Evolutionary conservation across 35 echinoderm and acorn worm genomes (phyloP).

Genomic region (Ptychodera flava): DNA sequence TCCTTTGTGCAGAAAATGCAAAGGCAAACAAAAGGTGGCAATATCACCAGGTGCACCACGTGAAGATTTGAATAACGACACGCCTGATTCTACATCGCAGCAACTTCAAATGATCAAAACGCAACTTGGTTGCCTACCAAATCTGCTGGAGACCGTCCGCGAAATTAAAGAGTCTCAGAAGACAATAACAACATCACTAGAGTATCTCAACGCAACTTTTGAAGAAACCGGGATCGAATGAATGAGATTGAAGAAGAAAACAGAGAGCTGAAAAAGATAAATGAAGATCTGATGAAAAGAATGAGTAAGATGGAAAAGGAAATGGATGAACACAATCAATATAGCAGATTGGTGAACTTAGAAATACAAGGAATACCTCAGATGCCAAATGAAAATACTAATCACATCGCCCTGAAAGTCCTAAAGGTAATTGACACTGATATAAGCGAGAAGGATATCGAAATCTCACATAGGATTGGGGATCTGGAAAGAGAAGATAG

Average conservation of each 20-base stretch:
- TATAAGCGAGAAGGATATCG: neutral
- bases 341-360: neutral
- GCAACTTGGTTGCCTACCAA: too few species aligned
- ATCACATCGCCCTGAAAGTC: neutral
- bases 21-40: too few species aligned
- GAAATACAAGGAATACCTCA: neutral
- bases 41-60: too few species aligned
- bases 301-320: neutral
- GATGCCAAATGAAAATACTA: neutral
- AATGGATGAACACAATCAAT: neutral
- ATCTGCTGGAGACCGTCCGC: too few species aligned
- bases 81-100: too few species aligned
- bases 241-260: neutral
- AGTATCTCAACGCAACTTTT: too few species aligned
- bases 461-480: neutral
- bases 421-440: neutral
- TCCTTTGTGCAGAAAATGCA: too few species aligned
- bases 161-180: too few species aligned
- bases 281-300: neutral
- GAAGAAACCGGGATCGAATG: too few species aligned
- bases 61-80: too few species aligned
- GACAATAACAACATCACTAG: too few species aligned
- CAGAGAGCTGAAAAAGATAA: neutral
- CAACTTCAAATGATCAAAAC: too few species aligned
- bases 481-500: neutral